Conservation (phyloP, 1,140 invertebrate species). For the Tetramorium simillimum region DNA sequence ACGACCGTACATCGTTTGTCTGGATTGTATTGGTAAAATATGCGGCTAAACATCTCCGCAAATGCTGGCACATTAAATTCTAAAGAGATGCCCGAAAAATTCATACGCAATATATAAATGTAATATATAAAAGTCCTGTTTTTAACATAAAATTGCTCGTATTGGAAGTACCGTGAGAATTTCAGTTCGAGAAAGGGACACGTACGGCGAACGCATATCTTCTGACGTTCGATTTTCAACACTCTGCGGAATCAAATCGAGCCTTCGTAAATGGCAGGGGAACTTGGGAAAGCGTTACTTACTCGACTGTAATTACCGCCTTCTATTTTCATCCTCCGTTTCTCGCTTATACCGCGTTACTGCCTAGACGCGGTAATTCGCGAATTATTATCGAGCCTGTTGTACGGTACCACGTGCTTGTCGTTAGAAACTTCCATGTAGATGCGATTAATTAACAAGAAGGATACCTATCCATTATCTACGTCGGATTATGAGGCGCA, state of each 20-base stretch:
- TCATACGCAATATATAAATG: background rate
- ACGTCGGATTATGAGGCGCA: conserved; percentile 55
- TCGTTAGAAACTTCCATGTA: conserved; percentile 54
- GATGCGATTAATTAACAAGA: conserved; percentile 69
- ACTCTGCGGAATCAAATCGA: background rate
- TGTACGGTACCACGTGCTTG: background rate
- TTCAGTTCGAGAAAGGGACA: background rate
- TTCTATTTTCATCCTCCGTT: conserved; percentile 8
- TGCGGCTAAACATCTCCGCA: conserved; percentile 8
- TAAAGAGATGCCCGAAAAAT: background rate
- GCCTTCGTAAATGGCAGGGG: conserved; percentile 10
- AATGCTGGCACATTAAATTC: background rate
- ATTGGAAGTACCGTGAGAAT: background rate
- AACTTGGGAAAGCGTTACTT: conserved; percentile 22
- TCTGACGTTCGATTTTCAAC: conserved; percentile 1
- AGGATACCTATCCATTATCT: conserved; percentile 65
- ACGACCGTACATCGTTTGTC: conserved; percentile 12
- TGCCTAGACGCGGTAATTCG: conserved; percentile 51
- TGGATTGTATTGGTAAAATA: conserved; percentile 38
- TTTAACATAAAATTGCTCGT: background rate
- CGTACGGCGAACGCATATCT: background rate
- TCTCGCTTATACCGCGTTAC: background rate
- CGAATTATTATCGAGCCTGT: conserved; percentile 62
- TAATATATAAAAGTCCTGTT: background rate
- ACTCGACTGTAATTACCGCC: conserved; percentile 52